Evolutionary conservation across 53 echinoderm and acorn worm genomes (phyloP), one percentile per base, ranked within the genome.

Genomic region (Temnopleurus reevesii): DNA sequence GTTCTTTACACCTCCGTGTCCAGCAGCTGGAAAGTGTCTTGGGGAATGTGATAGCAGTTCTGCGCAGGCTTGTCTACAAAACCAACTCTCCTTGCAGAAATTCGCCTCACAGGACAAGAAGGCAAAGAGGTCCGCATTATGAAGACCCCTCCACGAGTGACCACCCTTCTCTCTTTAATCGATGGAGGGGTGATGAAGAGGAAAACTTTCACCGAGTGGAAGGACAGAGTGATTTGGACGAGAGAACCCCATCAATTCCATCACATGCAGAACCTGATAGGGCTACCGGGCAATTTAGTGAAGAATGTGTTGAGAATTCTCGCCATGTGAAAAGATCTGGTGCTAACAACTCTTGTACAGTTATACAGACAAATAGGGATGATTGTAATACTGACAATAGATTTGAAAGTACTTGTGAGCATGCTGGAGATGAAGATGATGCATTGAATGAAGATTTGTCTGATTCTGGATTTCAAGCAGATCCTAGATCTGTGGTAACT

Each of bases 11-110:
- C 19, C 55, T 19, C n/a, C 54, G 83, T 33, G 23, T 83, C 21
- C 54, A 55, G 21, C 83, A 83, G 23, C 27, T 83, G 57, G 83
- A 83, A 36, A 35, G 83, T n/a, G 36, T 33, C 27, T 36, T 83
- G 83, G 83, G 83, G 4, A 55, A 83, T 38, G 55, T 83, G 57
- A 38, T 83, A 12, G 12, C 47, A 55, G 83, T 83, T 55, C 15
- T 83, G 19, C 57, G 23, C 10, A 55, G 36, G 36, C 24, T 83
- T 17, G 83, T 83, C n/a, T 18, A 21, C 35, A 83, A 34, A 55
- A n/a, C 71, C 38, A 71, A 41, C 43, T 41, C 23, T 4, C 21
- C 71, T 41, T 8, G 19, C 7, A n/a, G n/a, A 21, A 36, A 27
- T 8, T 41, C 71, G 21, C n/a, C 71, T 7, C 65, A 3, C 5